Percentiles rank a stretch among this genome's conserved stretches.
phyloP scores from a whole-genome alignment of 2,797 vertebrate species.

The Argentina silus region DNA sequence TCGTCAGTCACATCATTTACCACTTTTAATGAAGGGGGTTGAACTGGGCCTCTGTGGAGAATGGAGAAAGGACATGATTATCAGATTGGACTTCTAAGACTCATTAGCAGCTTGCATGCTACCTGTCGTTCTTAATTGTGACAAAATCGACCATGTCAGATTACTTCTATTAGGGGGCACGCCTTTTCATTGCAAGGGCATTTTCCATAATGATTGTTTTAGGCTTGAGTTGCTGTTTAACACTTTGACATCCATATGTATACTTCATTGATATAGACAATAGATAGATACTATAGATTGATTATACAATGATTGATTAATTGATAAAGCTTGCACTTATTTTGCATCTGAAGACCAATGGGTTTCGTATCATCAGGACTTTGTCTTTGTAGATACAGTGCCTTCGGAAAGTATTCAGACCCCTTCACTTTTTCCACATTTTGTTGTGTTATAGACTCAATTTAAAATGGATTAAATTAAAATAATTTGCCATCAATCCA shows the following conservation, averaged over 20 bases:
- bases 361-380: too few relatives aligned
- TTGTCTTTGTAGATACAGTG: too few relatives aligned
- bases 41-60: not conserved
- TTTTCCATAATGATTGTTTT: not conserved
- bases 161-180: not conserved
- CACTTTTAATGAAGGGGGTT: not conserved
- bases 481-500: too few relatives aligned
- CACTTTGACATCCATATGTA: not conserved
- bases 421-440: too few relatives aligned
- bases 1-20: not conserved
- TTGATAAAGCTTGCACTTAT: not conserved
- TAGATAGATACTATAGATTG: too few relatives aligned
- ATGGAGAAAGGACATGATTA: slow-evolving; percentile 1
- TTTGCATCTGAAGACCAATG: too few relatives aligned
- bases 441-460: too few relatives aligned
- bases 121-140: slow-evolving; percentile 5
- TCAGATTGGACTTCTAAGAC: not conserved
- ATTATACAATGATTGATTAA: not conserved
- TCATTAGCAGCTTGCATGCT: slow-evolving; percentile 1
- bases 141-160: not conserved
- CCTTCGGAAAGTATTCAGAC: too few relatives aligned
- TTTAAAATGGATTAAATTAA: too few relatives aligned
- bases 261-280: not conserved
- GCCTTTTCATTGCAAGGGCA: slow-evolving; percentile 1
- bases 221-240: not conserved